These are phyloP conservation scores for Eremobia ochroleuca DNA, from an alignment of 2,888 invertebrate genomes.

Conservation along the genomic window DNA sequence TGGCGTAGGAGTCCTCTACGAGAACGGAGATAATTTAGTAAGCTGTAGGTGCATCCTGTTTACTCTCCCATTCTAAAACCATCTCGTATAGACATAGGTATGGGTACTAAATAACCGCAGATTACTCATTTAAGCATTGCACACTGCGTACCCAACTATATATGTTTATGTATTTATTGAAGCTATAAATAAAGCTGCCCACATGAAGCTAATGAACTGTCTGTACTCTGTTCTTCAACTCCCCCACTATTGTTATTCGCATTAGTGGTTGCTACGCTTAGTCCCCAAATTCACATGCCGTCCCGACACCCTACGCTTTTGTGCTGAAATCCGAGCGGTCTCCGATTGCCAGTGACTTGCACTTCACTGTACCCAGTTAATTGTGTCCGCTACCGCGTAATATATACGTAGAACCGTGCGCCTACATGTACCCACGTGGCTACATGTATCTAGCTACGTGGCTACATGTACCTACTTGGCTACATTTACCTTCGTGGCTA, in stretches of 20 bases:
- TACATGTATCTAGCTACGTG: conserved; percentile 37
- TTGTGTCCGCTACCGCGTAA: conserved; percentile 77
- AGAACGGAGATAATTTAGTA: conserved; percentile 52
- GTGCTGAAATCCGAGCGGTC: conserved; percentile 85
- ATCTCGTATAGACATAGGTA: conserved; percentile 29
- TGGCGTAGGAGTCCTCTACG: conserved; percentile 54
- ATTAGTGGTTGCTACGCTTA: conserved; percentile 71
- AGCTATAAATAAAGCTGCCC: conserved; percentile 64
- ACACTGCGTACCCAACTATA: conserved; percentile 37
- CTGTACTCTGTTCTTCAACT: conserved; percentile 73
- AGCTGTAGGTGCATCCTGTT: conserved; percentile 59
- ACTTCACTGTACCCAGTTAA: conserved; percentile 84
- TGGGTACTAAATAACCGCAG: conserved; percentile 40
- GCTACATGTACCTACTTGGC: conserved; percentile 46
- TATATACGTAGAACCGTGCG: conserved; percentile 26
- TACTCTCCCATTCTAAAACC: conserved; percentile 47
- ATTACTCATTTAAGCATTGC: conserved; percentile 61
- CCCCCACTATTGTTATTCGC: conserved; percentile 80
- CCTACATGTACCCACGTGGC: conserved; percentile 26
- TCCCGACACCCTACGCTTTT: conserved; percentile 80
- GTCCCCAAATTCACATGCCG: conserved; percentile 76
- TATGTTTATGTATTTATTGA: conserved; percentile 42
- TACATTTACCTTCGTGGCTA: too few relatives aligned
- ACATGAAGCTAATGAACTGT: conserved; percentile 75
- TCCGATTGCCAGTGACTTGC: conserved; percentile 88